These are phyloP conservation scores for Coronaproctus castanopsis DNA, from an alignment of 2,888 invertebrate genomes.

Conservation along the genomic window DNA sequence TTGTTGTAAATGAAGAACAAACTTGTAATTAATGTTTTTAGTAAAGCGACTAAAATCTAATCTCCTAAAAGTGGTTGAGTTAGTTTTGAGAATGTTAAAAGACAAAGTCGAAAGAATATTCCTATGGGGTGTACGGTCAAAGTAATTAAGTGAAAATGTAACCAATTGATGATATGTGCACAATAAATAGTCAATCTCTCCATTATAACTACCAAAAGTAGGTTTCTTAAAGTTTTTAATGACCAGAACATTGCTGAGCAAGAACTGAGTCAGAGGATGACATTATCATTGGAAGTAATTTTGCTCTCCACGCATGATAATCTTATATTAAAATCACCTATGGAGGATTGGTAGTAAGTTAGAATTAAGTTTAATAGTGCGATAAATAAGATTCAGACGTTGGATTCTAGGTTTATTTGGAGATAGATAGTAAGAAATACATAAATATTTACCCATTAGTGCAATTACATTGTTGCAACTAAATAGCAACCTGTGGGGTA, in stretches of 20 bases:
- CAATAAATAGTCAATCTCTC: not conserved
- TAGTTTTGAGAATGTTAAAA: no score
- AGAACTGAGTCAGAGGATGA: not conserved
- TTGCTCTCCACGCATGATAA: not conserved
- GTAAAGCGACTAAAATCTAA: no score
- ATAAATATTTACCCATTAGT: not conserved
- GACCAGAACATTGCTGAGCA: not conserved
- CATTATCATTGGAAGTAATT: not conserved
- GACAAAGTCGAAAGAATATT: no score
- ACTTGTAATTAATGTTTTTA: no score
- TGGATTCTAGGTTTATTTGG: not conserved
- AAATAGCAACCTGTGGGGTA: not conserved
- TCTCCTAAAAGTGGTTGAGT: no score
- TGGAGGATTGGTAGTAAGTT: not conserved
- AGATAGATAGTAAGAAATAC: not conserved
- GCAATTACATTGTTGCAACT: not conserved
- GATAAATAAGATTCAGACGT: not conserved
- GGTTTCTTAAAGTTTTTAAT: not conserved
- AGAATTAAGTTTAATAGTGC: not conserved
- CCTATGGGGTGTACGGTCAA: not conserved
- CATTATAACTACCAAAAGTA: not conserved
- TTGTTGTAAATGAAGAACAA: no score
- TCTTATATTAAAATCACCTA: not conserved
- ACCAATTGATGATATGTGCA: not conserved
- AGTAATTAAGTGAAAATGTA: not conserved